Percentiles rank a stretch among this genome's conserved stretches.
Conservation (phyloP, 2,113 vertebrate genomes). For the Origma solitaria region DNA sequence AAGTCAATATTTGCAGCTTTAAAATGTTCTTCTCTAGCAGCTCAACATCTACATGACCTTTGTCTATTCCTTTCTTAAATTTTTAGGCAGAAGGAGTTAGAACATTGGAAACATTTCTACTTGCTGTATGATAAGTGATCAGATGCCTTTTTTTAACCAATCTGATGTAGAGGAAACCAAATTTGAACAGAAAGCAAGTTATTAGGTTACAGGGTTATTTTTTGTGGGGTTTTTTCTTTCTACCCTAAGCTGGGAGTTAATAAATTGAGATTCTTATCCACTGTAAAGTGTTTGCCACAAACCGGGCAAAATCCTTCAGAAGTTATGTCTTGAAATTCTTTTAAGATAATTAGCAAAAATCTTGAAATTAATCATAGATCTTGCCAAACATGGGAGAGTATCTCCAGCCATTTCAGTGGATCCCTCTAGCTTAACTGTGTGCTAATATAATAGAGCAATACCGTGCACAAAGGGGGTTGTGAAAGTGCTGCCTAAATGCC, state of each 20-base stretch:
- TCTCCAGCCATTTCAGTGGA: background rate
- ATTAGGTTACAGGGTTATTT: background rate
- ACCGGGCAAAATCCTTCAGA: background rate
- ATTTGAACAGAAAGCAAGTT: background rate
- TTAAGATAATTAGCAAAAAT: background rate
- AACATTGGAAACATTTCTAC: background rate
- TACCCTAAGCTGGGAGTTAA: background rate
- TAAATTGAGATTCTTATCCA: background rate
- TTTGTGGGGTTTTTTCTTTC: background rate
- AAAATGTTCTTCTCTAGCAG: background rate
- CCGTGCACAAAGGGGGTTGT: background rate
- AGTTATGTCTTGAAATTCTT: background rate
- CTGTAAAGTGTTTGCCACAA: background rate
- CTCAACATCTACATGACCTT: background rate
- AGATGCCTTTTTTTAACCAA: background rate
- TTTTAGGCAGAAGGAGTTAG: background rate
- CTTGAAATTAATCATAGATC: background rate
- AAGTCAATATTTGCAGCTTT: conserved; percentile 2
- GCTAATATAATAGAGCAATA: background rate
- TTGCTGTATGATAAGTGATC: background rate
- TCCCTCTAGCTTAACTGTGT: background rate
- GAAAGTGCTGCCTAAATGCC: conserved; percentile 31
- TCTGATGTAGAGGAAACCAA: background rate
- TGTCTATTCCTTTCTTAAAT: background rate
- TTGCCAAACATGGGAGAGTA: background rate